Conservation (phyloP, 2,888 invertebrate genomes). For the Hypercompe scribonia region DNA sequence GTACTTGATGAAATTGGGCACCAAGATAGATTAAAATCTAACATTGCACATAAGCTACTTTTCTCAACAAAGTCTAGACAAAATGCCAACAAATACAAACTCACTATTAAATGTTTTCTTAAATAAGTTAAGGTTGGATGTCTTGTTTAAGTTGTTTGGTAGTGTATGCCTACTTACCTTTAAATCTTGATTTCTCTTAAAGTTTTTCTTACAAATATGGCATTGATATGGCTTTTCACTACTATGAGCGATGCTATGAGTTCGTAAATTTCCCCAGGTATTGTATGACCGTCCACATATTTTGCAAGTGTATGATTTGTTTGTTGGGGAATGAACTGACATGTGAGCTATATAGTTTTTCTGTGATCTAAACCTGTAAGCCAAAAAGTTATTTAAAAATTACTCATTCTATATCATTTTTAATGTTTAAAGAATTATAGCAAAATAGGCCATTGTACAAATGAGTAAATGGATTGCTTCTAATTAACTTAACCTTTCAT, state of each 20-base stretch:
- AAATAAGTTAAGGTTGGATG: too few species aligned
- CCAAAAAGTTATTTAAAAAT: not conserved
- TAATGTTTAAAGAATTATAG: not conserved
- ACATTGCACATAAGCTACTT: too few species aligned
- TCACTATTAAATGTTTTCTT: too few species aligned
- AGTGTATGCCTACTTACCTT: constrained; percentile 80
- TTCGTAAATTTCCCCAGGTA: constrained; percentile 89
- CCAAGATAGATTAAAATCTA: too few species aligned
- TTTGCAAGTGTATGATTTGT: constrained; percentile 78
- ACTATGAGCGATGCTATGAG: constrained; percentile 90
- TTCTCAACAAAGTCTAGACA: too few species aligned
- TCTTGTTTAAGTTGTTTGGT: not conserved
- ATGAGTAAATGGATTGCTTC: not conserved
- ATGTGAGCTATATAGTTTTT: constrained; percentile 88
- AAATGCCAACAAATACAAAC: too few species aligned
- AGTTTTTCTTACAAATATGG: constrained; percentile 89
- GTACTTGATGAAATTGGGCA: too few species aligned
- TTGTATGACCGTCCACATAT: constrained; percentile 91
- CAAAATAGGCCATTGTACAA: not conserved
- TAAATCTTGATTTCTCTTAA: constrained; percentile 91
- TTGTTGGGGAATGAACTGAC: constrained; percentile 67
- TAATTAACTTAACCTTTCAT: not conserved
- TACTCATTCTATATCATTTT: not conserved
- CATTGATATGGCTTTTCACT: constrained; percentile 90
- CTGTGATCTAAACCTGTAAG: constrained; percentile 88